Evolutionary conservation across 2,888 invertebrate genomes (phyloP).

Genomic region (Lochmaea crataegi): DNA sequence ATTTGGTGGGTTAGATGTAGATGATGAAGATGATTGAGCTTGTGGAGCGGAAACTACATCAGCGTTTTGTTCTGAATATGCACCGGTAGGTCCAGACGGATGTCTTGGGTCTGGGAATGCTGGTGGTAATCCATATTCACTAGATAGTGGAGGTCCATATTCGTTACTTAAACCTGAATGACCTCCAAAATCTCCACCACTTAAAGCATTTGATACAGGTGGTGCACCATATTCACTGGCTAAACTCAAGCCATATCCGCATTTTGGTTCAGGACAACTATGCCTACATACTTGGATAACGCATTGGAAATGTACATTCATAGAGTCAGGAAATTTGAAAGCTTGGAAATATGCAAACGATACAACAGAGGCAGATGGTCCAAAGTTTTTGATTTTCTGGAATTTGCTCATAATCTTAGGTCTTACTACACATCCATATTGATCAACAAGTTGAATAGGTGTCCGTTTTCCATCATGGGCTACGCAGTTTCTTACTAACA

Average conservation of each 20-base stretch:
- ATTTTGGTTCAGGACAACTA: constrained; percentile 93
- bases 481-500: constrained; percentile 93
- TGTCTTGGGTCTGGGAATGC: constrained; percentile 90
- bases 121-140: constrained; percentile 76
- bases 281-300: constrained; percentile 95
- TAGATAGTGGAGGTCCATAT: constrained; percentile 78
- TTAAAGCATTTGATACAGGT: constrained; percentile 61
- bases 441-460: constrained; percentile 92
- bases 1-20: constrained; percentile 75
- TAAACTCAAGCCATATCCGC: constrained; percentile 74
- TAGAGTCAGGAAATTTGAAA: constrained; percentile 96
- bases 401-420: constrained; percentile 96
- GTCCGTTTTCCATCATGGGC: constrained; percentile 95
- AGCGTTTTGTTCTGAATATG: constrained; percentile 84
- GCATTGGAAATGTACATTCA: constrained; percentile 98
- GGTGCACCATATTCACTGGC: constrained; percentile 76
- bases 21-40: constrained; percentile 77
- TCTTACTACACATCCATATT: constrained; percentile 92
- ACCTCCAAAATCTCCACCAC: constrained; percentile 63
- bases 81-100: constrained; percentile 81
- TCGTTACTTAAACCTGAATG: constrained; percentile 68
- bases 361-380: constrained; percentile 92
- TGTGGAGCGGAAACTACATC: constrained; percentile 86
- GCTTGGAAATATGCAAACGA: constrained; percentile 97
- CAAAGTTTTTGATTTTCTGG: constrained; percentile 96